Percentiles rank a stretch among this genome's conserved stretches.
Conservation (phyloP, 2,888 invertebrate genomes). For the Ectemnius cavifrons region DNA sequence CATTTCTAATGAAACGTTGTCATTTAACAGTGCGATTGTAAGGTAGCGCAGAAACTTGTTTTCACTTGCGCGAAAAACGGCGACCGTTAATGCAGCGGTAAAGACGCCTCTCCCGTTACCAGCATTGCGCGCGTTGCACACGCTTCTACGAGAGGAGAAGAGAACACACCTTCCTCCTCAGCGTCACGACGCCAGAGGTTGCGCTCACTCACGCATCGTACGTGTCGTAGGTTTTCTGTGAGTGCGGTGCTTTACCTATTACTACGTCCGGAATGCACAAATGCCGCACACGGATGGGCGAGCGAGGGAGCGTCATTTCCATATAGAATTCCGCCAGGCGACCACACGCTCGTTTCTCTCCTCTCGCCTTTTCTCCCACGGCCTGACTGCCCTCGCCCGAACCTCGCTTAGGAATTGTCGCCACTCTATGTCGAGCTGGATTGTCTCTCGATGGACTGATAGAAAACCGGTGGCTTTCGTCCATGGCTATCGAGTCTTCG, state of each 20-base stretch:
- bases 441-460: background rate
- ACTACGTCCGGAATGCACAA: conserved; percentile 5
- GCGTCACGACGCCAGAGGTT: conserved; percentile 15
- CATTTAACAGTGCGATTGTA: conserved; percentile 75
- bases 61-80: conserved; percentile 77
- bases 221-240: conserved; percentile 45
- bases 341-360: conserved; percentile 33
- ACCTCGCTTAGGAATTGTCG: background rate
- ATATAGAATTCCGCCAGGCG: conserved; percentile 32
- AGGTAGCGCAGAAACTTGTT: conserved; percentile 73
- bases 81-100: conserved; percentile 79
- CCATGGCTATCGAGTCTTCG: no score
- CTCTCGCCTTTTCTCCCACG: background rate
- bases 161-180: conserved; percentile 63
- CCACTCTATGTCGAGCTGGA: background rate
- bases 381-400: background rate
- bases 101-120: conserved; percentile 78
- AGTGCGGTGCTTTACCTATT: background rate
- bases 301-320: conserved; percentile 30
- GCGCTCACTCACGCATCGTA: conserved; percentile 34
- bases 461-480: background rate
- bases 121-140: conserved; percentile 62
- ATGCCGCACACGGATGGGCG: conserved; percentile 10
- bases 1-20: conserved; percentile 76
- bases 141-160: conserved; percentile 59